Percentiles rank a stretch among this genome's conserved stretches.
These are phyloP conservation scores for Clavelina lepadiformis DNA, from an alignment of 23 tunicate genomes.

Conservation along the genomic window DNA sequence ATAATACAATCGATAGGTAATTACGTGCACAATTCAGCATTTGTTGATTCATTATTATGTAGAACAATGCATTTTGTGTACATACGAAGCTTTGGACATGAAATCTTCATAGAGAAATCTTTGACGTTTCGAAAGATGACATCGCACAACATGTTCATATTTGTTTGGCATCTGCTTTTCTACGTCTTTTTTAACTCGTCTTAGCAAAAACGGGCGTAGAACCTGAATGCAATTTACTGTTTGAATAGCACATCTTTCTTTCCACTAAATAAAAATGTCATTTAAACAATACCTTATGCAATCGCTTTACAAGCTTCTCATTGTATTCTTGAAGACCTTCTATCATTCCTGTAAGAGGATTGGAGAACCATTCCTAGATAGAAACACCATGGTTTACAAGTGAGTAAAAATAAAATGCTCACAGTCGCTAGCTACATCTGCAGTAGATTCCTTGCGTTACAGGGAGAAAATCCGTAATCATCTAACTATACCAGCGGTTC, in stretches of 20 bases:
- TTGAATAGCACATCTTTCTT: neutral
- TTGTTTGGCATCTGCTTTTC: constrained; percentile 99
- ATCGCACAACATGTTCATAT: constrained; percentile 89
- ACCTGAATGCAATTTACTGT: constrained; percentile 31
- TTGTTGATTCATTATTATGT: no score
- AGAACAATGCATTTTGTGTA: no score
- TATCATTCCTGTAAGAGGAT: constrained; percentile 93
- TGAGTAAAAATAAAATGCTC: no score
- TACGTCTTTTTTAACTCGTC: constrained; percentile 88
- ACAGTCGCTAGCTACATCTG: no score
- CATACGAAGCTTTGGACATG: constrained; percentile 88
- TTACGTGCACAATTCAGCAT: no score
- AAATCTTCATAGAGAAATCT: constrained; percentile 87
- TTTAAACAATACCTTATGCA: constrained; percentile 63
- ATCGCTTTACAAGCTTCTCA: constrained; percentile 62
- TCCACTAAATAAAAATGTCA: neutral
- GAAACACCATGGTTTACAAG: no score
- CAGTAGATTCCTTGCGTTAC: no score
- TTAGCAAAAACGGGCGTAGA: constrained; percentile 84
- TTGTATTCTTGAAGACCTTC: constrained; percentile 87
- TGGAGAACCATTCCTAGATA: constrained; percentile 91
- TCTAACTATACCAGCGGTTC: no score
- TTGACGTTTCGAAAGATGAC: constrained; percentile 91
- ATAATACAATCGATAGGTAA: constrained; percentile 21
- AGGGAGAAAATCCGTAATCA: no score